Evolutionary conservation across 1,140 invertebrate species (phyloP).

Genomic region (Melanaphis sacchari): DNA sequence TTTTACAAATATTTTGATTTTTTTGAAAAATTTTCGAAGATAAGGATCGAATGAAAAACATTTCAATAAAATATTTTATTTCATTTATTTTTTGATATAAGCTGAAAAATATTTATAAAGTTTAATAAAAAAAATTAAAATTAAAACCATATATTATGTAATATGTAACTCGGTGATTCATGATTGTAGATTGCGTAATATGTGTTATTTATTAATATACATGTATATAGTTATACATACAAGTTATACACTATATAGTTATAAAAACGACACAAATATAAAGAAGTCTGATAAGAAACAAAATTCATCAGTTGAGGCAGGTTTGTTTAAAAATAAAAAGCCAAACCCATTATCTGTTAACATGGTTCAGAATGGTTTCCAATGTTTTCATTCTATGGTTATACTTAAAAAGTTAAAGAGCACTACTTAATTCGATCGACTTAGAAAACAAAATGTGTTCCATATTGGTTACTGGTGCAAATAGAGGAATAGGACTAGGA

Average conservation of each 20-base stretch:
- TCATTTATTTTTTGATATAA: background rate
- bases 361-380: background rate
- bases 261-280: background rate
- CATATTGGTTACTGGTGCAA: constrained; percentile 86
- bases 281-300: constrained; percentile 13
- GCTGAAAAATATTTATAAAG: background rate
- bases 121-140: background rate
- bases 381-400: constrained; percentile 26
- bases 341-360: background rate
- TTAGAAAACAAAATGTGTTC: constrained; percentile 71
- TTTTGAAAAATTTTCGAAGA: background rate
- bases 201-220: background rate
- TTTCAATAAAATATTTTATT: constrained; percentile 8
- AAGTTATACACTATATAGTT: background rate
- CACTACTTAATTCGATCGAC: background rate
- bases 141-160: background rate
- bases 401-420: background rate
- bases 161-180: background rate
- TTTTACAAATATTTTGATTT: background rate
- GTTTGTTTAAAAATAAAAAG: background rate
- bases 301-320: background rate
- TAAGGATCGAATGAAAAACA: constrained; percentile 9
- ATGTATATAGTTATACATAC: background rate
- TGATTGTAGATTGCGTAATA: background rate
- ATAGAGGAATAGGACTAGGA: constrained; percentile 85